Evolutionary conservation across 2,113 vertebrate genomes (phyloP), one percentile per base, ranked within the genome.

Genomic region (Mesembrinibis cayennensis): DNA sequence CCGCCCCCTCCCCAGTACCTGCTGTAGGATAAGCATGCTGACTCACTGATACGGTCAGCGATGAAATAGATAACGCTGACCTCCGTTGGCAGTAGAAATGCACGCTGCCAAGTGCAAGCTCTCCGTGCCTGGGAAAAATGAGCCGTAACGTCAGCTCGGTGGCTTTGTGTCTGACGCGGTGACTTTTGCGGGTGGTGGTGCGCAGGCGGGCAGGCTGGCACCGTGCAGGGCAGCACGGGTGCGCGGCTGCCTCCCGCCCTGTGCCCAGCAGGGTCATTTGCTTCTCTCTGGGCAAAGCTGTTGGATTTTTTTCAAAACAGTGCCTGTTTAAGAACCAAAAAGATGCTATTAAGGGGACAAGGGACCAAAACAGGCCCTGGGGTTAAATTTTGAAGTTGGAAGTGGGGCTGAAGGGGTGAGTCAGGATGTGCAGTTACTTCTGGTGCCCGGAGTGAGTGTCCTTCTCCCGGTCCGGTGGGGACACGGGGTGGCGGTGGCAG

Each of bases 11-110:
- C 47, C 6, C 3, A 2, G 30, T 8, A 5, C 40, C 66, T 23
- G 47, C 5, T 8, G 72, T 5, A 26, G 59, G 53, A 73, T 19
- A 7, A 23, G 38, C 11, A 2, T 5, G 3, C 55, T 11, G n/a
- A 3, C 26, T 19, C 0, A 13, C 69, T 38, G 0, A 14, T 7
- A 2, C 0, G 3, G 18, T 11, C 78, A 23, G 65, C 2, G 13
- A n/a, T 32, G 61, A 25, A 32, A 25, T 3, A 15, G 66, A 25
- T 52, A 42, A 17, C 1, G 3, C 72, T 58, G 79, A 69, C 66
- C 79, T 52, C 49, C 23, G 20, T 18, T 16, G n/a, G 88, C 19
- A 26, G 71, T 7, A 26, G 59, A 30, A 7, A 9, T 4, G 12
- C n/a, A 3, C 1, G 8, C 58, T 77, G 93, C 58, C 50, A 29